These are phyloP conservation scores for Monochamus saltuarius DNA, from an alignment of 1,140 invertebrate species.

Conservation along the genomic window DNA sequence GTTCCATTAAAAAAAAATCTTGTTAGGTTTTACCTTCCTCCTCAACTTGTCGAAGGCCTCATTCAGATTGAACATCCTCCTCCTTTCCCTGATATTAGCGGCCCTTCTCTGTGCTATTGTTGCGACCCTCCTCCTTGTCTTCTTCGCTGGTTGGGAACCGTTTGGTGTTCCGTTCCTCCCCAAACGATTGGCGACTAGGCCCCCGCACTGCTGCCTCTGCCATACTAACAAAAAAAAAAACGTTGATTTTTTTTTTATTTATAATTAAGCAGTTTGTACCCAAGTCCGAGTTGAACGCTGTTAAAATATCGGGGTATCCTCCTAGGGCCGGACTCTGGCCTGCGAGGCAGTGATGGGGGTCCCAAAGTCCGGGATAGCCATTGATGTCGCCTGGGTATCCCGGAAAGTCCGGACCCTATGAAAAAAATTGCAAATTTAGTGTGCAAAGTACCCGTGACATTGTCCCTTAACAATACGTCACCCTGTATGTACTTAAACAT, in stretches of 20 bases:
- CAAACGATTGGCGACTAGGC: slow-evolving; percentile 47
- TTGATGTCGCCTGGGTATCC: slow-evolving; percentile 49
- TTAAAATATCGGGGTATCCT: slow-evolving; percentile 57
- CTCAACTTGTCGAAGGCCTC: slow-evolving; percentile 94
- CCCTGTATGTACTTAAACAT: too few relatives aligned
- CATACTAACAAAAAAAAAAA: slow-evolving; percentile 35
- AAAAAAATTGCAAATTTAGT: neutral
- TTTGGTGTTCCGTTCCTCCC: slow-evolving; percentile 40
- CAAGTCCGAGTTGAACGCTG: slow-evolving; percentile 59
- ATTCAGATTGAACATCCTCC: slow-evolving; percentile 97
- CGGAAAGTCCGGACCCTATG: slow-evolving; percentile 45
- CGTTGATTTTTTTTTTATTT: neutral
- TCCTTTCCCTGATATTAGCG: slow-evolving; percentile 91
- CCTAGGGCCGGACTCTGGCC: slow-evolving; percentile 44
- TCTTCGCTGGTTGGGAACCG: slow-evolving; percentile 60
- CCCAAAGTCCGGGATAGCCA: slow-evolving; percentile 47
- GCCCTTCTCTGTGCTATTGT: slow-evolving; percentile 87
- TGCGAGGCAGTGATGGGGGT: slow-evolving; percentile 46
- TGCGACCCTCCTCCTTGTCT: slow-evolving; percentile 82
- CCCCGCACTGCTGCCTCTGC: slow-evolving; percentile 55
- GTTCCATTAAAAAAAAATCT: neutral
- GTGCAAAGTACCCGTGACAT: too few relatives aligned
- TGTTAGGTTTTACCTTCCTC: slow-evolving; percentile 65
- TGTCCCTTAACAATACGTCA: neutral
- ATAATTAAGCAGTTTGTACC: slow-evolving; percentile 43